Base-by-base conservation (phyloP, 2,113 vertebrate genomes). In the Lophochroa leadbeateri region DNA sequence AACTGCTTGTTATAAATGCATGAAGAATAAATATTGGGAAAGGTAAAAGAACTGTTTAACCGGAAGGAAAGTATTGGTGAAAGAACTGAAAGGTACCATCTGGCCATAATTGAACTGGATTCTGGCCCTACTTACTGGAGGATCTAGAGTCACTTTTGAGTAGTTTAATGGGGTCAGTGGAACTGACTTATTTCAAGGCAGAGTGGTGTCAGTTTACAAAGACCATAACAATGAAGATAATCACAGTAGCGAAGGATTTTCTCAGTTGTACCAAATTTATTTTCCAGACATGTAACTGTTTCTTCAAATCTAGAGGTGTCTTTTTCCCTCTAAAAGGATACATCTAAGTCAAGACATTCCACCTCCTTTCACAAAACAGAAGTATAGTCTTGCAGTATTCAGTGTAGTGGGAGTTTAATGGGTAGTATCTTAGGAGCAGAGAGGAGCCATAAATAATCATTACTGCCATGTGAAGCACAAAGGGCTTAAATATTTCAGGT, bases 11-110 rank as follows among this genome's bases (percentile, higher is more conserved):
- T 96, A 82, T 68, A 70, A 91, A 79, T 72, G n/a, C 74, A 72
- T 84, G 89, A 77, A 41, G 78, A 87, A 92, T 87, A 91, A 96
- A 92, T 89, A 94, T 35, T 65, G 41, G 35, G 44, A 86, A 84
- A 91, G 33, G 57, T 14, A 72, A 64, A 86, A 71, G 25, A 46
- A 50, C 43, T 83, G 24, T 71, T 82, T 86, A 89, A 89, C 39
- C 60, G 50, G n/a, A 84, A 94, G 74, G 69, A 81, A 88, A 68
- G 75, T 14, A 9, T 63, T 79, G n/a, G 28, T 76, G 18, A 55
- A 82, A 82, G 43, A 87, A 6, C 29, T 17, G 5, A 61, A 83
- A 52, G 9, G 6, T n/a, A 6, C n/a, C 12, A 76, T 47, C 33
- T 79, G 77, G 41, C 64, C 27, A 17, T 49, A 33, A 78, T 55